Evolutionary conservation across 2,888 invertebrate species (phyloP).

Genomic region (Drosophila stalkeri): DNA sequence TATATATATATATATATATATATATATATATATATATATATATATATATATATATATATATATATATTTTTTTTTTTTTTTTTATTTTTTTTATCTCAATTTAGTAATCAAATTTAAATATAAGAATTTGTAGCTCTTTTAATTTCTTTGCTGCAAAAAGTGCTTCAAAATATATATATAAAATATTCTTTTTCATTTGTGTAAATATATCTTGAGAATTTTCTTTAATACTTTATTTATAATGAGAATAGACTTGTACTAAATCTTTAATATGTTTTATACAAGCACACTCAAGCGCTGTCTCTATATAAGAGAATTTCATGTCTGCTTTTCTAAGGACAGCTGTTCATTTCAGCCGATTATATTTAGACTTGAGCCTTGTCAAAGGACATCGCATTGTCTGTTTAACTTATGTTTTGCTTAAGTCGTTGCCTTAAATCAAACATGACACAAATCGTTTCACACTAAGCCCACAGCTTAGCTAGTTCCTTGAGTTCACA

Average conservation of each 20-base stretch:
- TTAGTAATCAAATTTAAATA: too few species aligned
- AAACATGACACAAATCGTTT: conserved; percentile 54
- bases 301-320: not conserved
- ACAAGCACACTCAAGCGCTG: not conserved
- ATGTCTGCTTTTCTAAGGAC: not conserved
- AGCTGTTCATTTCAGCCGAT: not conserved
- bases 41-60: too few species aligned
- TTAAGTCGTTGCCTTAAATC: conserved; percentile 38
- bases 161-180: too few species aligned
- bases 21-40: too few species aligned
- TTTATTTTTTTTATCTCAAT: too few species aligned
- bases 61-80: too few species aligned
- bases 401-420: conserved; percentile 25
- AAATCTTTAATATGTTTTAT: not conserved
- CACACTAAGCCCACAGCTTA: conserved; percentile 37
- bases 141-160: too few species aligned
- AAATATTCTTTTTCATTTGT: too few species aligned
- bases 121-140: too few species aligned
- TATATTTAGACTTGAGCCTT: not conserved
- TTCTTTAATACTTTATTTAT: not conserved
- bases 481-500: conserved; percentile 32
- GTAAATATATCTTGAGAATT: not conserved
- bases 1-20: too few species aligned
- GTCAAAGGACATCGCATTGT: conserved; percentile 3
- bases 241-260: not conserved